A percentile compares a stretch with the other conserved stretches of the same genome.
phyloP scores from a whole-genome alignment of 2,888 invertebrate species.

The Napeogenes inachia region DNA sequence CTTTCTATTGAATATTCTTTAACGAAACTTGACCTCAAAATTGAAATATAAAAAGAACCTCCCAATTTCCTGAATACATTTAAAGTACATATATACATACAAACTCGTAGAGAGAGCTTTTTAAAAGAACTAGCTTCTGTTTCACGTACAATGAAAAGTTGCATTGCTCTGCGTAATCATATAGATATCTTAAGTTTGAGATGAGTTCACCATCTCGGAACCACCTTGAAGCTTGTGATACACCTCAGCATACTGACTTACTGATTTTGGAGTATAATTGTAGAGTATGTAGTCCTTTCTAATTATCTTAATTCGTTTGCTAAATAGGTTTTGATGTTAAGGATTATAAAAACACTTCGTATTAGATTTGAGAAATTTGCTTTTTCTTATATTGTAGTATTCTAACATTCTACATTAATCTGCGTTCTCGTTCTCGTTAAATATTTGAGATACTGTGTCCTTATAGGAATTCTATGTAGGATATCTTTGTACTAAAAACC shows the following conservation, averaged over 20 bases:
- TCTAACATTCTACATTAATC: too few relatives aligned
- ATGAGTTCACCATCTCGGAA: slow-evolving; percentile 49
- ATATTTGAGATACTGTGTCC: too few relatives aligned
- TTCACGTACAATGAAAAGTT: slow-evolving; percentile 9
- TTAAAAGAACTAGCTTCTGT: not conserved
- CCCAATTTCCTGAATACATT: not conserved
- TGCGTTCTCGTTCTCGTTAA: too few relatives aligned
- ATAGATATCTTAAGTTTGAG: slow-evolving; percentile 41
- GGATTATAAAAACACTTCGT: too few relatives aligned
- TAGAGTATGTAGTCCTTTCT: too few relatives aligned
- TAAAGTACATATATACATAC: not conserved
- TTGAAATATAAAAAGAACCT: not conserved
- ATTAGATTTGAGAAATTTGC: too few relatives aligned
- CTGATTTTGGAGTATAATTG: not conserved
- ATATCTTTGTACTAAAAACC: too few relatives aligned
- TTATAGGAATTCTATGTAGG: too few relatives aligned
- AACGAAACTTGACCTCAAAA: slow-evolving; percentile 2
- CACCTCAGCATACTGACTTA: slow-evolving; percentile 29
- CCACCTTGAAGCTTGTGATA: slow-evolving; percentile 32
- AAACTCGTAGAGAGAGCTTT: not conserved
- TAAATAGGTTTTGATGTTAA: too few relatives aligned
- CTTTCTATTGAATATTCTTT: slow-evolving; percentile 1
- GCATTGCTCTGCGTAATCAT: slow-evolving; percentile 16
- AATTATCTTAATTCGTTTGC: too few relatives aligned
- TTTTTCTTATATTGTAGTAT: too few relatives aligned